Evolutionary conservation across 2,113 vertebrate species (phyloP).

Genomic region (Myrmecobius fasciatus): DNA sequence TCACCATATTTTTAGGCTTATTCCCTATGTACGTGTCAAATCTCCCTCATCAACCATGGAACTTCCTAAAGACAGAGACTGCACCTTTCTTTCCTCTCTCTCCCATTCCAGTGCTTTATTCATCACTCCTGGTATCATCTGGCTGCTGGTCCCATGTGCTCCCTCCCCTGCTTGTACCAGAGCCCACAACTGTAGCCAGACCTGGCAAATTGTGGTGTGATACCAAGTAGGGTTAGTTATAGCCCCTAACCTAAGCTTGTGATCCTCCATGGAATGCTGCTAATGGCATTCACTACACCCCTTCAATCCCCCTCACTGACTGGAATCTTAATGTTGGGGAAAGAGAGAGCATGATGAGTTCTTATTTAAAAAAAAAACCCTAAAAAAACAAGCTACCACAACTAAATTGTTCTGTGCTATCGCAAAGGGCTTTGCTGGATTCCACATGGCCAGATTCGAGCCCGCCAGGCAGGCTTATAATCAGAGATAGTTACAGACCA

Average conservation of each 20-base stretch:
- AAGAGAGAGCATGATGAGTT: neutral
- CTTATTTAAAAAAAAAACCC: neutral
- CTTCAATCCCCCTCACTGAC: neutral
- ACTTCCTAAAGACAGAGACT: neutral
- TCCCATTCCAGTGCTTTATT: neutral
- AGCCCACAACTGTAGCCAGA: neutral
- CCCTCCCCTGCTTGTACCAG: neutral
- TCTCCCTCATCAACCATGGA: neutral
- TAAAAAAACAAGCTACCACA: neutral
- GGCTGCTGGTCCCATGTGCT: neutral
- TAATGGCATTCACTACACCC: neutral
- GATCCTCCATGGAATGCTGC: neutral
- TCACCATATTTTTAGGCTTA: neutral
- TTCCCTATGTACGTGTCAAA: neutral
- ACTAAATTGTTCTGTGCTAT: neutral
- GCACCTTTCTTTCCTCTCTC: neutral
- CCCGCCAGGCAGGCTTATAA: neutral
- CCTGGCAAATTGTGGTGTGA: neutral
- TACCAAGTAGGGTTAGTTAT: neutral
- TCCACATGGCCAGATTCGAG: neutral
- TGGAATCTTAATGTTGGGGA: neutral
- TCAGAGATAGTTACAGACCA: neutral
- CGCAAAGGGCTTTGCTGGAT: neutral
- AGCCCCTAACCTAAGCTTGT: neutral
- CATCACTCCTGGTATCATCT: neutral